These are phyloP conservation scores for Rhinichthys klamathensis DNA, from an alignment of 2,113 vertebrate species.

Conservation along the genomic window DNA sequence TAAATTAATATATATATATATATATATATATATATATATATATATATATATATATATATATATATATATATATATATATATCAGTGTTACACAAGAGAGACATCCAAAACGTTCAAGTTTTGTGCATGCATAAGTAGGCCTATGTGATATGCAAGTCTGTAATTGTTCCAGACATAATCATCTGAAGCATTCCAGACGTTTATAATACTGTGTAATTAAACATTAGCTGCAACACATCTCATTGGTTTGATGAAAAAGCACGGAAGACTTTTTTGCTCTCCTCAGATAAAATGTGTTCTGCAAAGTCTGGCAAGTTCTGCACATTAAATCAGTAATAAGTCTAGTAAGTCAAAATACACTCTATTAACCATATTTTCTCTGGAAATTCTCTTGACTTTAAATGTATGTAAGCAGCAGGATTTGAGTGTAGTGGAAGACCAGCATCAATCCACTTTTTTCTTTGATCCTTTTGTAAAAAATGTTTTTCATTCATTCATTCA, in stretches of 20 bases:
- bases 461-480: not conserved
- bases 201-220: not conserved
- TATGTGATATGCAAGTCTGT: not conserved
- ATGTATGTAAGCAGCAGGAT: too few relatives aligned
- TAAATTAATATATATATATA: not conserved
- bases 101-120: not conserved
- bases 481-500: not conserved
- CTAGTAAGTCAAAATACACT: too few relatives aligned
- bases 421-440: too few relatives aligned
- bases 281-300: too few relatives aligned
- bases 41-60: too few relatives aligned
- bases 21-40: too few relatives aligned
- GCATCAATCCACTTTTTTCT: too few relatives aligned
- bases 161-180: not conserved
- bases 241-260: not conserved
- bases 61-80: too few relatives aligned
- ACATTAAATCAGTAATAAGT: too few relatives aligned
- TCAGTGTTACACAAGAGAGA: not conserved
- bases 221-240: not conserved
- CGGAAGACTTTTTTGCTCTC: not conserved
- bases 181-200: not conserved
- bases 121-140: not conserved
- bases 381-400: too few relatives aligned
- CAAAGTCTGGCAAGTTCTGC: too few relatives aligned
- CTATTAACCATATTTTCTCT: too few relatives aligned